Percentiles rank a stretch among this genome's conserved stretches.
Conservation (phyloP, 1,140 invertebrate species). For the Drosophila pruinosa region DNA sequence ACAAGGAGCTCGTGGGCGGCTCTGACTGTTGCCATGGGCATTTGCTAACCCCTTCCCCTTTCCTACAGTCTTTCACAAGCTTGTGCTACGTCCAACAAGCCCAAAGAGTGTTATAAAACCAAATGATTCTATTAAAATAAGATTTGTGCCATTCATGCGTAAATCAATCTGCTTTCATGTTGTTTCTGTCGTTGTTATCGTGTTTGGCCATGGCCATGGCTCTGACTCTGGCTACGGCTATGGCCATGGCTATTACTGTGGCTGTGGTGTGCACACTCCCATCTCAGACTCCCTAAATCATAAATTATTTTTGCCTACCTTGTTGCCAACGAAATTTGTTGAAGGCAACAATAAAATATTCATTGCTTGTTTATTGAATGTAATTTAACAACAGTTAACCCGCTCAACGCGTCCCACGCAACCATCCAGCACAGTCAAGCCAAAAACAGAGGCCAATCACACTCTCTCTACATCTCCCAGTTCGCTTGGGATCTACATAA, state of each 20-base stretch:
- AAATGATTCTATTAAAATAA: slow-evolving; percentile 79
- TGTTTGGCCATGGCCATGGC: background rate
- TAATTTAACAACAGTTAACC: slow-evolving; percentile 81
- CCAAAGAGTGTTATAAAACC: slow-evolving; percentile 59
- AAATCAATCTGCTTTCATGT: slow-evolving; percentile 73
- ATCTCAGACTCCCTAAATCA: slow-evolving; percentile 29
- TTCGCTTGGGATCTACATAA: slow-evolving; percentile 4
- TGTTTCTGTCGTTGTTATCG: slow-evolving; percentile 34
- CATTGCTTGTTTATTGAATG: slow-evolving; percentile 80
- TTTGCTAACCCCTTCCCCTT: background rate
- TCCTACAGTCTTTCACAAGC: background rate
- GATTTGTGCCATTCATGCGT: slow-evolving; percentile 76
- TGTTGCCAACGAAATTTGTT: slow-evolving; percentile 47
- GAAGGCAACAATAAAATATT: slow-evolving; percentile 77
- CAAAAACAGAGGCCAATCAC: slow-evolving; percentile 52
- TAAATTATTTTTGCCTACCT: slow-evolving; percentile 69
- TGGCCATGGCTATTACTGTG: background rate
- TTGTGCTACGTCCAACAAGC: background rate
- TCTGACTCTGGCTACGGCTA: background rate
- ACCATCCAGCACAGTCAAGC: background rate
- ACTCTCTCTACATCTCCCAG: background rate
- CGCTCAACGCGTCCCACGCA: slow-evolving; percentile 19
- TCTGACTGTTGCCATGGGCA: slow-evolving; percentile 4
- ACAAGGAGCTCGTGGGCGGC: background rate
- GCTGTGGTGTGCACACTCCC: background rate